Percentiles rank a stretch among this genome's conserved stretches.
Evolutionary conservation across 2,888 invertebrate species (phyloP).

Genomic region (Eristalinus sepulchralis): DNA sequence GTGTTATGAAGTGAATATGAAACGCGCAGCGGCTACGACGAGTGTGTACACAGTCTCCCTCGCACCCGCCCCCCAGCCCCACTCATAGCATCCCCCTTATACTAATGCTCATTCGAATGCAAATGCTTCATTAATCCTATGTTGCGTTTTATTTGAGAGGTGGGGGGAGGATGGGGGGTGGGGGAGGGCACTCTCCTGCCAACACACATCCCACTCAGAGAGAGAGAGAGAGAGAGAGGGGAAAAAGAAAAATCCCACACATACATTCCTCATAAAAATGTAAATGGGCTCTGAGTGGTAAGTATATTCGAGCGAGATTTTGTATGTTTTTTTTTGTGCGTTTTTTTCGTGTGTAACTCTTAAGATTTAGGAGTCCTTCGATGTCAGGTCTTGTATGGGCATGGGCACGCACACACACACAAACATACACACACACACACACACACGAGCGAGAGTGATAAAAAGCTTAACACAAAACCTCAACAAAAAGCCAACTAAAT

Average conservation of each 20-base stretch:
- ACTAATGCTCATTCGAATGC: slow-evolving; percentile 56
- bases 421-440: background rate
- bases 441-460: background rate
- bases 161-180: slow-evolving; percentile 13
- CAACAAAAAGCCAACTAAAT: background rate
- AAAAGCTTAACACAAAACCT: background rate
- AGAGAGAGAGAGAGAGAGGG: background rate
- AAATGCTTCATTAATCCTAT: slow-evolving; percentile 64
- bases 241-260: slow-evolving; percentile 10
- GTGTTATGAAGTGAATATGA: slow-evolving; percentile 1
- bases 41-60: background rate
- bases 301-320: slow-evolving; percentile 38
- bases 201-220: background rate
- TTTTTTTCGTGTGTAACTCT: background rate
- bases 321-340: background rate
- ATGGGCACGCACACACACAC: too few relatives aligned
- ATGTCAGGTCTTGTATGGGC: background rate
- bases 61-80: background rate
- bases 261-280: slow-evolving; percentile 61
- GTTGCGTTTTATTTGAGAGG: slow-evolving; percentile 54
- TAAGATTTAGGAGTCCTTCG: slow-evolving; percentile 2
- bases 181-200: background rate
- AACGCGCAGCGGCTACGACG: background rate
- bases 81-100: background rate
- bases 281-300: slow-evolving; percentile 37